Evolutionary conservation across 2,888 invertebrate genomes (phyloP), one percentile per base, ranked within the genome.

Genomic region (Labia minor): DNA sequence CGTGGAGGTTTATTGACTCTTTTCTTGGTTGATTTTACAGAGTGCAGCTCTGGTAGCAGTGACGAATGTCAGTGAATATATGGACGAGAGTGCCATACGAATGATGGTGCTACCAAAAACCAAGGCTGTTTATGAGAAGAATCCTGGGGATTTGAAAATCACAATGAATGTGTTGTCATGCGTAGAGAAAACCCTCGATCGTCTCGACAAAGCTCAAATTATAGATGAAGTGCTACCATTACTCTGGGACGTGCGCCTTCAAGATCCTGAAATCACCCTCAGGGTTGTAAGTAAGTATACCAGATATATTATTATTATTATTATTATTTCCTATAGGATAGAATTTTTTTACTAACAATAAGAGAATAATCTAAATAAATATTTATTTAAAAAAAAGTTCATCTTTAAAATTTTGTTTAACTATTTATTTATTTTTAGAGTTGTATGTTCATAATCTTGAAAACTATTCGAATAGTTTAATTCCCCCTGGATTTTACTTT

Each of bases 151-250:
- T 76, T 81, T 89, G 33, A 90, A 91, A 77, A 85, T 93, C 66
- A 86, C 91, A 61, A 86, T 88, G 72, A 87, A 89, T 73, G 87
- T 90, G 14, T 80, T 93, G 1, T 86, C 86, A 18, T 88, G 91
- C 75, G 86, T 86, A 66, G 92, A 94, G 77, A 86, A 87, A 73
- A 88, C 92, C 18, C 80, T 96, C 71, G 86, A 88, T 72, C 86
- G 91, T 72, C 82, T 96, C 71, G 95, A 96, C 73, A 87, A 90
- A 74, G 85, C 86, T 68, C 90, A 93, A 77, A 90, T 96, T 68
- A 85, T 93, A 73, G 95, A 95, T 73, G 90, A 93, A 74, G 91
- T 96, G 63, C 83, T 96, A 71, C 95, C 95, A 0, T 83, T 96
- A 71, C 82, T 97, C 33, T 88, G 90, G 74, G 89, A 89, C 72